phyloP scores from a whole-genome alignment of 2,797 vertebrate species.

The Sebastes itinus region DNA sequence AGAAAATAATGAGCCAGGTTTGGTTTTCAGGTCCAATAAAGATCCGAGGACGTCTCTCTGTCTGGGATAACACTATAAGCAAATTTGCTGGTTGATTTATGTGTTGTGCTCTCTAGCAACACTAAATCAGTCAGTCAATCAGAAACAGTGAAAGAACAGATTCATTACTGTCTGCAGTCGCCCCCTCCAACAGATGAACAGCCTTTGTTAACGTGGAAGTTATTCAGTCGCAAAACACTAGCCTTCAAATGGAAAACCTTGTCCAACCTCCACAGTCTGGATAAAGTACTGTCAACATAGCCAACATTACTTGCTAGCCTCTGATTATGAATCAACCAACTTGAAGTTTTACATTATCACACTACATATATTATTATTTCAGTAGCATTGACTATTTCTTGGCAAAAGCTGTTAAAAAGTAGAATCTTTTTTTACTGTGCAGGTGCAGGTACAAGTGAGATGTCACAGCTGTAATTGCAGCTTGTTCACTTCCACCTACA shows the following conservation, averaged over 20 bases:
- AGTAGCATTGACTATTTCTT: not conserved
- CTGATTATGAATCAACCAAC: not conserved
- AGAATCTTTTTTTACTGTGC: not conserved
- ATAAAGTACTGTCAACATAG: not conserved
- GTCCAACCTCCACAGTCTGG: not conserved
- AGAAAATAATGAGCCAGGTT: not conserved
- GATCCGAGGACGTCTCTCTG: not conserved
- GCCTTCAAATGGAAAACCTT: not conserved
- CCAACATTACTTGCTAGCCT: not conserved
- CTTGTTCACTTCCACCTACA: not conserved
- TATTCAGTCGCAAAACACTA: not conserved
- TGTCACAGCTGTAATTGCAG: not conserved
- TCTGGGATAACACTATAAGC: not conserved
- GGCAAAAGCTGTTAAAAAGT: not conserved
- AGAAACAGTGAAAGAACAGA: slow-evolving; percentile 4
- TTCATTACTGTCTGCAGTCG: not conserved
- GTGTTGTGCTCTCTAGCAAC: not conserved
- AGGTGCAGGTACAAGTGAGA: not conserved
- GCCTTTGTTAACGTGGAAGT: not conserved
- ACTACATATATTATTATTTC: not conserved
- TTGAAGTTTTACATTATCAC: not conserved
- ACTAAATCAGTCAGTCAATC: not conserved
- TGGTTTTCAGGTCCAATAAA: not conserved
- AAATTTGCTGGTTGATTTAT: not conserved
- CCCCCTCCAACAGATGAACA: not conserved